Evolutionary conservation across 2,888 invertebrate species (phyloP), one percentile per base, ranked within the genome.

Genomic region (Plagodis pulveraria): DNA sequence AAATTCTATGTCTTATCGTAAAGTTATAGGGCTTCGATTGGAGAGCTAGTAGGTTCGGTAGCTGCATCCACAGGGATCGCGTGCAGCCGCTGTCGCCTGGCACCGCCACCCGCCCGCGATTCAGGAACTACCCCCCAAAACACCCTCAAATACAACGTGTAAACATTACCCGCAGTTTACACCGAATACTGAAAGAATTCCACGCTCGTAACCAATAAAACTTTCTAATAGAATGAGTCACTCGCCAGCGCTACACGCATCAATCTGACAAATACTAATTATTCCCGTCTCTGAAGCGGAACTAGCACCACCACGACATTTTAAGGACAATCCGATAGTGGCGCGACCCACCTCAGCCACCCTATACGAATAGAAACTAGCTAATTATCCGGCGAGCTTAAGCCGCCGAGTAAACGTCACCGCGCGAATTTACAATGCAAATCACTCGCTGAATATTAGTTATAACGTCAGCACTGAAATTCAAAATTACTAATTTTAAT

Each of bases 401-500:
- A 86, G 80, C 82, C 75, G 80, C 80, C 80, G 80, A 76, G 81
- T 82, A 78, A 86, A 87, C 87, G 90, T 89, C 89, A 89, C 84
- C 80, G 76, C 84, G 84, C 84, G 72, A 90, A 92, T 91, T 91
- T 92, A 91, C 92, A 92, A 88, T 92, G 91, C 92, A 91, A 92
- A 92, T 92, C 81, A 86, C 79, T 78, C 77, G 86, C 84, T 89
- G 87, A 89, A 90, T 91, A 91, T 91, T 91, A 91, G 87, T 89
- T 89, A 88, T 80, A 89, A 83, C 89, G 89, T 87, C 88, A 85
- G 81, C 81, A 79, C 80, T 84, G 87, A 88, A 90, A 87, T 89
- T 91, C 87, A 89, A 91, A 91, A 91, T 91, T 89, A 89, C 77
- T 87, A 85, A 91, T 89, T 91, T 91, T 89, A 91, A 89, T 91